Conservation (phyloP, 2,797 vertebrate genomes). For the Rachycentron canadum region DNA sequence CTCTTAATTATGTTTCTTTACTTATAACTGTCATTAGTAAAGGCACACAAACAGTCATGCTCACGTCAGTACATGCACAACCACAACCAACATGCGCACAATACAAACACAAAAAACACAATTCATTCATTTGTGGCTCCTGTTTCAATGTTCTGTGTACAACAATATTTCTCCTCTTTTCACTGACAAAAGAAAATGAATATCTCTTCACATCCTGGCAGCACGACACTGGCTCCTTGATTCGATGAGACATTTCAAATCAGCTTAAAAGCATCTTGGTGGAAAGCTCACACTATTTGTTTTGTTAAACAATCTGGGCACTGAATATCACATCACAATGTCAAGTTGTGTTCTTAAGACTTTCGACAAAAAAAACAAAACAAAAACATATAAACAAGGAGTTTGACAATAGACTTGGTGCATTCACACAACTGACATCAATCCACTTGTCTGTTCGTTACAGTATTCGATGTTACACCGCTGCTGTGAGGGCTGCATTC, state of each 20-base stretch:
- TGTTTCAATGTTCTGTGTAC: constrained; percentile 21
- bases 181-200: constrained; percentile 49
- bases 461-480: constrained; percentile 13
- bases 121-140: background rate
- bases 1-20: background rate
- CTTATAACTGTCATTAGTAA: background rate
- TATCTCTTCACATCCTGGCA: constrained; percentile 40
- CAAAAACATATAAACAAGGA: constrained; percentile 4
- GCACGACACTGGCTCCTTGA: constrained; percentile 35
- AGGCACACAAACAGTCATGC: background rate
- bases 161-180: constrained; percentile 34
- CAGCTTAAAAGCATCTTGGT: constrained; percentile 46
- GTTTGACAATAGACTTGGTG: constrained; percentile 16
- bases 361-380: constrained; percentile 4
- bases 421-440: constrained; percentile 38
- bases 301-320: constrained; percentile 29
- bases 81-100: background rate
- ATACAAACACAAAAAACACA: background rate
- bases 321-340: constrained; percentile 33
- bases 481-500: constrained; percentile 32
- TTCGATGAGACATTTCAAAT: constrained; percentile 61
- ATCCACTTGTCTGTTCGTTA: constrained; percentile 37
- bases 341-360: constrained; percentile 36
- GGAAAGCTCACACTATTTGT: constrained; percentile 41
- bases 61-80: background rate